Evolutionary conservation across 2,797 vertebrate genomes (phyloP).

Genomic region (Acomys russatus): DNA sequence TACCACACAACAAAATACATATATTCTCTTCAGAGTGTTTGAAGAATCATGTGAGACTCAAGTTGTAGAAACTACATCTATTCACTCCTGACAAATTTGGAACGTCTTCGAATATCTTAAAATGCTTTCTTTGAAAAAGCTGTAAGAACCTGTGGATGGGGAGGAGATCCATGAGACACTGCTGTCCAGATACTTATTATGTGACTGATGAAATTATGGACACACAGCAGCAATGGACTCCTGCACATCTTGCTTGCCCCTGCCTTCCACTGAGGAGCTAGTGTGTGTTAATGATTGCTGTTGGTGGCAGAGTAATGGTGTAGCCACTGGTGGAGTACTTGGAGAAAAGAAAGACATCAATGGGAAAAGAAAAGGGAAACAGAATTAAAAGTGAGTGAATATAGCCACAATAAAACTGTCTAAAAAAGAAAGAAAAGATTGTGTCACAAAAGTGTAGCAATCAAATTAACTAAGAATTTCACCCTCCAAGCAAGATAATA

Average conservation of each 20-base stretch:
- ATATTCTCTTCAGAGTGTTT: constrained; percentile 3
- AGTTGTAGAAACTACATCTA: not conserved
- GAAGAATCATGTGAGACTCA: constrained; percentile 56
- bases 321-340: not conserved
- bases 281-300: not conserved
- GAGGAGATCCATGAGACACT: not conserved
- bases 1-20: not conserved
- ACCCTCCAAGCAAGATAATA: constrained; percentile 3
- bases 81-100: not conserved
- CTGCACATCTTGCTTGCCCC: not conserved
- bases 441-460: not conserved
- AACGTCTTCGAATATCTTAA: not conserved
- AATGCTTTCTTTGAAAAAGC: constrained; percentile 38
- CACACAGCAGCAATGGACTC: not conserved
- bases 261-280: not conserved
- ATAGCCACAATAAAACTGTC: not conserved
- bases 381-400: not conserved
- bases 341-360: not conserved
- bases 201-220: not conserved
- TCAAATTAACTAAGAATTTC: constrained; percentile 33
- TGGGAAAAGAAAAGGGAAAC: not conserved
- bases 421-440: not conserved
- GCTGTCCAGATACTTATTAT: not conserved
- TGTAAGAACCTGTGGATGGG: not conserved
- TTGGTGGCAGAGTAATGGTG: not conserved